A percentile compares a stretch with the other conserved stretches of the same genome.
Conservation (phyloP, 2,888 invertebrate genomes). For the Limenitis camilla region DNA sequence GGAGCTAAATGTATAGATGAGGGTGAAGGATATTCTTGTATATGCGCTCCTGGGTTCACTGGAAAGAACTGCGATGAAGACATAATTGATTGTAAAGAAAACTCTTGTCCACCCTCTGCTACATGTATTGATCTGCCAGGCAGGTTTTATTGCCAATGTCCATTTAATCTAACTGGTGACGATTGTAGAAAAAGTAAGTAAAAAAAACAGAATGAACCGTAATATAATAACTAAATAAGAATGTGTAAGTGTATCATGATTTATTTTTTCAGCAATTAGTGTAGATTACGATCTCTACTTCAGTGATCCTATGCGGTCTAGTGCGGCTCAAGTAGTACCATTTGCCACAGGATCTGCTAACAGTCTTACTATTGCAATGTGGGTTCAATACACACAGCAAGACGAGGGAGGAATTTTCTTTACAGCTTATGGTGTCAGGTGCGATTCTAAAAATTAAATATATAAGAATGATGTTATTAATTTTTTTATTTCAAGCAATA, state of each 20-base stretch:
- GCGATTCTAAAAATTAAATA: conserved; percentile 24
- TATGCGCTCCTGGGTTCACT: conserved; percentile 86
- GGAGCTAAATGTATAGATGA: conserved; percentile 94
- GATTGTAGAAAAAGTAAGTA: conserved; percentile 93
- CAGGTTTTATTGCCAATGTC: conserved; percentile 96
- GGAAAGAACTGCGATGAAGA: conserved; percentile 93
- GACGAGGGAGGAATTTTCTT: conserved; percentile 96
- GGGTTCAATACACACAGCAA: conserved; percentile 95
- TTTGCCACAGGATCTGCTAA: conserved; percentile 85
- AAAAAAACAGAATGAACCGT: neutral
- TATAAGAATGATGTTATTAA: neutral
- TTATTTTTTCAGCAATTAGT: conserved; percentile 85
- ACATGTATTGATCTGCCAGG: conserved; percentile 93
- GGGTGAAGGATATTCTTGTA: conserved; percentile 88
- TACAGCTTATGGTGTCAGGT: conserved; percentile 92
- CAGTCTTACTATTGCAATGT: conserved; percentile 92
- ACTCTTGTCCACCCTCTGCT: conserved; percentile 94
- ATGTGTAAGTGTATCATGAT: neutral
- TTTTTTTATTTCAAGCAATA: neutral
- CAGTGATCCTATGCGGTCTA: conserved; percentile 91
- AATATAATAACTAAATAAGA: conserved; percentile 1
- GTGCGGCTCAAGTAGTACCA: conserved; percentile 94
- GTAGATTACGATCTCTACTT: conserved; percentile 98
- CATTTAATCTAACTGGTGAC: conserved; percentile 96
- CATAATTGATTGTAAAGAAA: conserved; percentile 92